Percentiles rank a stretch among this genome's conserved stretches.
These are phyloP conservation scores for Parotia lawesii DNA, from an alignment of 2,113 vertebrate species.

Conservation along the genomic window DNA sequence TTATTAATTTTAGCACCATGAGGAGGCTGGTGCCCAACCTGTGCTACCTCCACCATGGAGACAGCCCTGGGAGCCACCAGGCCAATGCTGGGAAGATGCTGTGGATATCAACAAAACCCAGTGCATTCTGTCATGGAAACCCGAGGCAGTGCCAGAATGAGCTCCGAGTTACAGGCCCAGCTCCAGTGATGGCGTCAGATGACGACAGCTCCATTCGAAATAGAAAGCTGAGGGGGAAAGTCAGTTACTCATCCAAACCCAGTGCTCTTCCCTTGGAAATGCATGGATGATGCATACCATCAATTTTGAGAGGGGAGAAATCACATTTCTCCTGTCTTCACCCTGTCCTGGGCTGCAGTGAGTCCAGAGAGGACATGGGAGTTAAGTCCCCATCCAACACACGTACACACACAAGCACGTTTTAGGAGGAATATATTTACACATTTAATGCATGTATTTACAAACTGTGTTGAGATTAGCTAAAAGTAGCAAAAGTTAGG, in stretches of 20 bases:
- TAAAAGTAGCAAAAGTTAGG: background rate
- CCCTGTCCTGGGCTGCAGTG: background rate
- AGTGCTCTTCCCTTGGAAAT: background rate
- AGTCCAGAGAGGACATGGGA: background rate
- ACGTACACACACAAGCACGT: rapidly evolving
- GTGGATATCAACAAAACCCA: background rate
- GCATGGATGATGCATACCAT: background rate
- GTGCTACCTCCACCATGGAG: rapidly evolving
- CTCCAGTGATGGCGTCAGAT: background rate
- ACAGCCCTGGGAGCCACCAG: background rate
- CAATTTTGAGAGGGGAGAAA: background rate
- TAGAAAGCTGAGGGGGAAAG: background rate
- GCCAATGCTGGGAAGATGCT: background rate
- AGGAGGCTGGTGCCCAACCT: background rate
- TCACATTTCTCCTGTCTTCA: background rate
- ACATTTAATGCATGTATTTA: background rate
- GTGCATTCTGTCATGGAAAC: rapidly evolving
- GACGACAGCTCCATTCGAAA: background rate
- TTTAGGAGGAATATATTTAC: background rate
- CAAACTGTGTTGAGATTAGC: background rate
- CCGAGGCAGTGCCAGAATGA: rapidly evolving
- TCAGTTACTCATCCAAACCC: background rate
- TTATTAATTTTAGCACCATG: background rate
- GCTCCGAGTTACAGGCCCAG: background rate
- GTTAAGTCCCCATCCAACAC: background rate